Base-by-base conservation (phyloP, 92 coral and sea anemone genomes). In the Phymanthus crucifer region DNA sequence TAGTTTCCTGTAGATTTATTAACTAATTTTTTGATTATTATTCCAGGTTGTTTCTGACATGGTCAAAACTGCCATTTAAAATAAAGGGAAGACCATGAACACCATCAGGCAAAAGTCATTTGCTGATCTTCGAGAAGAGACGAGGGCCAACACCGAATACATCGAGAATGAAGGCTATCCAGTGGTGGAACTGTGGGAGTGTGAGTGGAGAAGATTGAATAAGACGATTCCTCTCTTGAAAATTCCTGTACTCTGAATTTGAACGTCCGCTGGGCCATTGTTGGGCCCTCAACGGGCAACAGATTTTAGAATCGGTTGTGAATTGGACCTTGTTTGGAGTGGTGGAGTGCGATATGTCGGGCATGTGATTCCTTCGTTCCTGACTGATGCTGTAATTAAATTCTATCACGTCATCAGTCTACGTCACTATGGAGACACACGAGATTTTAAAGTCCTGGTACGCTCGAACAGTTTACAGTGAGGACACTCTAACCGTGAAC, bases 21-120 rank as follows among this genome's bases (percentile, higher is more conserved):
- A n/a, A n/a, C n/a, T n/a, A n/a, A n/a, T n/a, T n/a, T n/a, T n/a
- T 38, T 38, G 5, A 11, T 38, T 38, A 11, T 38, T 38, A 11
- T 38, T 38, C 7, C 7, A 6, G 83, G 87, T 1, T 84, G 87
- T 46, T 83, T 24, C 0, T 76, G 83, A 83, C 87, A 84, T 32
- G 71, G 83, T 12, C 73, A 77, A 23, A 8, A 70, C 9, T 77
- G 83, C 56, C 29, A 68, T 6, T 45, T 68, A 19, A 70, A n/a
- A 19, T 0, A 10, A 13, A 26, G 78, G 78, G 12, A 71, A 80
- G 32, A 40, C 7, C 2, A 1, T 3, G 14, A 78, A 71, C 33
- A 68, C 61, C 43, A 61, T 0, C 8, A 79, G 75, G 1, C 46
- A 64, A 6, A 85, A 73, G 34, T 34, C 84, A 7, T 52, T 84